Conservation (phyloP, 2,113 vertebrate genomes). For the Planiliza haematocheilus region DNA sequence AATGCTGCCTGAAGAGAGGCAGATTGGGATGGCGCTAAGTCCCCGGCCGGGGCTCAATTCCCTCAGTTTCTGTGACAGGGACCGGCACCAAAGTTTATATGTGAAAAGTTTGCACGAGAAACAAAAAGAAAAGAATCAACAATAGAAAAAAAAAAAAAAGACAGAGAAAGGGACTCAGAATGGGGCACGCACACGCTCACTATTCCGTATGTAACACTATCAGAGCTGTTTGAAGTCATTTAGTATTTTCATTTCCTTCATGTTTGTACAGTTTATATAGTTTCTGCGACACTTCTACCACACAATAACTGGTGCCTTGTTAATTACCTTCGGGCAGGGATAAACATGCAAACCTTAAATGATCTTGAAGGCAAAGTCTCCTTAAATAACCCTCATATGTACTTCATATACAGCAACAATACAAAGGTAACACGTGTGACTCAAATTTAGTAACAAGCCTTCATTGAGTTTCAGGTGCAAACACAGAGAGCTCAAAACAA, state of each 20-base stretch:
- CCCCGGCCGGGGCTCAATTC: conserved; percentile 65
- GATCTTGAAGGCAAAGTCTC: conserved; percentile 41
- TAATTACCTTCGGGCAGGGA: conserved; percentile 37
- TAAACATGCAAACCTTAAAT: conserved; percentile 55
- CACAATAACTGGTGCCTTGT: conserved; percentile 43
- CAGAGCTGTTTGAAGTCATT: conserved; percentile 23
- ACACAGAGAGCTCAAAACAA: conserved; percentile 68
- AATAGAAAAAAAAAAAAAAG: conserved; percentile 50
- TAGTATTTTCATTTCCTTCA: conserved; percentile 20
- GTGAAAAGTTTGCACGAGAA: conserved; percentile 53
- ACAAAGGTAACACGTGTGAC: conserved; percentile 34
- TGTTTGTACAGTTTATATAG: conserved; percentile 49
- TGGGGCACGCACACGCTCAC: conserved; percentile 26
- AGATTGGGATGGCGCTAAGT: conserved; percentile 65
- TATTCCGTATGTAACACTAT: conserved; percentile 20
- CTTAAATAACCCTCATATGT: conserved; percentile 42
- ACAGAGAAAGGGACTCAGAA: conserved; percentile 27
- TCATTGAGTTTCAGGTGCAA: conserved; percentile 48
- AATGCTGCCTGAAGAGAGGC: conserved; percentile 66
- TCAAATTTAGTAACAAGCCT: conserved; percentile 25
- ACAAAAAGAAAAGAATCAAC: conserved; percentile 9
- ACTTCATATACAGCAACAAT: conserved; percentile 42
- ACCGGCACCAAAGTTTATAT: conserved; percentile 60
- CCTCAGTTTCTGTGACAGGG: conserved; percentile 51
- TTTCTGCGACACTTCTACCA: conserved; percentile 55